Evolutionary conservation across 2,797 vertebrate species (phyloP).

Genomic region (Chiloscyllium punctatum): DNA sequence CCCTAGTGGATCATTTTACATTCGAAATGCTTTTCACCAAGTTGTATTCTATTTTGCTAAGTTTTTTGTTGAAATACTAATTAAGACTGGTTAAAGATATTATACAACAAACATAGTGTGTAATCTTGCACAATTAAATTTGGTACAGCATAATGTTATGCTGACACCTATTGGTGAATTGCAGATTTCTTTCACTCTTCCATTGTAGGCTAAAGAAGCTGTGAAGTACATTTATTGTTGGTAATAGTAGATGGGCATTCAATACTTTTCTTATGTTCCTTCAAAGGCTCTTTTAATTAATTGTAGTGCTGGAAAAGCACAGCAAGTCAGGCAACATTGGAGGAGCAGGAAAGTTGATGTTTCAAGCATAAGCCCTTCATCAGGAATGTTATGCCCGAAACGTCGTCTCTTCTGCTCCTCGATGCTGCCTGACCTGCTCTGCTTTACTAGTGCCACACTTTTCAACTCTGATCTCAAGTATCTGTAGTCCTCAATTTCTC

Average conservation of each 20-base stretch:
- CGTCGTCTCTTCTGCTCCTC: too few species aligned
- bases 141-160: not conserved
- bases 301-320: too few species aligned
- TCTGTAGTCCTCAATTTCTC: too few species aligned
- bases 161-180: not conserved
- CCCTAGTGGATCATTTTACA: not conserved
- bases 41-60: not conserved
- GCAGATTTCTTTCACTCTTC: not conserved
- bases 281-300: not conserved
- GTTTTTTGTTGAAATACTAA: not conserved
- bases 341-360: too few species aligned
- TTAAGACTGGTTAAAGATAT: not conserved
- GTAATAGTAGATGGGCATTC: not conserved
- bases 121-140: not conserved
- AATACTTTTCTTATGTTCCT: not conserved
- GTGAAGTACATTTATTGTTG: not conserved
- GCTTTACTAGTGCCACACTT: too few species aligned
- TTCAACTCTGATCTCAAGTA: too few species aligned
- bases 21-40: not conserved
- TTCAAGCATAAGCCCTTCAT: too few species aligned
- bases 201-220: not conserved
- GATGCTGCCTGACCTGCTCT: too few species aligned
- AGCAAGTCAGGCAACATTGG: too few species aligned
- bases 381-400: too few species aligned
- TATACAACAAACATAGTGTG: too few species aligned